phyloP scores from a whole-genome alignment of 2,888 invertebrate species.

The Microchrysa polita region DNA sequence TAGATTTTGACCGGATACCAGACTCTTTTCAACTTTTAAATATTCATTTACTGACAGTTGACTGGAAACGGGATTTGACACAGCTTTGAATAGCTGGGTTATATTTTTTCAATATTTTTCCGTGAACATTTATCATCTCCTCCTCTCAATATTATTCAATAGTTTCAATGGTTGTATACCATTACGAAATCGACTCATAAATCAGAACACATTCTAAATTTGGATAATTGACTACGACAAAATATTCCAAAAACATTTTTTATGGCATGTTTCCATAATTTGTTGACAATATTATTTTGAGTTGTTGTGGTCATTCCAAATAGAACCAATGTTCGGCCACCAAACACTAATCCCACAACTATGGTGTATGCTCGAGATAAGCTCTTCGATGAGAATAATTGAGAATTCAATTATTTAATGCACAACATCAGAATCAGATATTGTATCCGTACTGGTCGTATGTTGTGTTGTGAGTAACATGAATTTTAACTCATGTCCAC shows the following conservation, averaged over 20 bases:
- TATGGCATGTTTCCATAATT: not conserved
- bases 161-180: not conserved
- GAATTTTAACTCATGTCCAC: constrained; percentile 2
- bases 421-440: no score
- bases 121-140: no score
- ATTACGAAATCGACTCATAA: not conserved
- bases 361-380: not conserved
- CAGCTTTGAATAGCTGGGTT: no score
- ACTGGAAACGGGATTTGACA: no score
- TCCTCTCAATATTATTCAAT: not conserved
- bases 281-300: constrained; percentile 3
- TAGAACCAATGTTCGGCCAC: not conserved
- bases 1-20: no score
- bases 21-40: no score
- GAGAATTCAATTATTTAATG: not conserved
- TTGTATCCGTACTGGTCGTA: not conserved
- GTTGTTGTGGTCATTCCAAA: not conserved
- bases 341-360: not conserved
- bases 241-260: not conserved
- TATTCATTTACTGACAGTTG: no score
- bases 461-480: no score
- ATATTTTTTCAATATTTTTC: no score
- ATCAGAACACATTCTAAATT: not conserved
- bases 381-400: not conserved
- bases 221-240: not conserved